Conservation (phyloP, 1,140 invertebrate species). For the Aphelinus certus region DNA sequence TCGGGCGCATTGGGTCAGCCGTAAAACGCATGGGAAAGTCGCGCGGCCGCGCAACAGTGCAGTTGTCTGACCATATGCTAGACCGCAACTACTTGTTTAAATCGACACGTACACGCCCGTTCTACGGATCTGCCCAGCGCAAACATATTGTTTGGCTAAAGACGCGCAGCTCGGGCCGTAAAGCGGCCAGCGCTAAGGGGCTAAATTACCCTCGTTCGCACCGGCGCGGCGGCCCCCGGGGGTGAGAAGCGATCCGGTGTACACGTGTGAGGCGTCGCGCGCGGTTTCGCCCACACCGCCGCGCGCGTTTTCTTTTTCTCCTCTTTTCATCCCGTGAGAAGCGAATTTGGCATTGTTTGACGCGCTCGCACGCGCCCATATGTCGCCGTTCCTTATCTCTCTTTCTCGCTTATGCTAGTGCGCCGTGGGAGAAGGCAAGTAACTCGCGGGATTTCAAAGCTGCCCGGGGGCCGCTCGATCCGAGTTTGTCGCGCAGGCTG, state of each 20-base stretch:
- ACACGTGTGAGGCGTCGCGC: no score
- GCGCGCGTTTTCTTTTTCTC: not conserved
- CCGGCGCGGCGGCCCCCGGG: not conserved
- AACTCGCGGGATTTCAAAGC: not conserved
- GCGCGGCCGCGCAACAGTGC: no score
- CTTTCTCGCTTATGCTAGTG: not conserved
- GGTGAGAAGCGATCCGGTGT: conserved; percentile 10
- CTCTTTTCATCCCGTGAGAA: conserved; percentile 28
- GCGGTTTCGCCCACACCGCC: no score
- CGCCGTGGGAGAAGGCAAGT: conserved; percentile 11
- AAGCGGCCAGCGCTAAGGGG: no score
- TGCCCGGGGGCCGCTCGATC: not conserved
- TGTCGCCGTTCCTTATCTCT: conserved; percentile 9
- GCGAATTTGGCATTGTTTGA: conserved; percentile 26
- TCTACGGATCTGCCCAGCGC: conserved; percentile 6
- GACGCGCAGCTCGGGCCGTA: no score
- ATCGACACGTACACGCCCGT: not conserved
- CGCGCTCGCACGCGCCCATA: not conserved
- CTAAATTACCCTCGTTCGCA: no score
- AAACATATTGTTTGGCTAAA: not conserved
- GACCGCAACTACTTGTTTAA: conserved; percentile 20
- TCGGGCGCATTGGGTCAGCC: no score
- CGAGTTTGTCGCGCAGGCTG: not conserved
- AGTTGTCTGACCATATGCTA: conserved; percentile 7
- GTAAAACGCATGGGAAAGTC: no score